phyloP scores from a whole-genome alignment of 2,797 vertebrate species.

The Tympanoctomys barrerae region DNA sequence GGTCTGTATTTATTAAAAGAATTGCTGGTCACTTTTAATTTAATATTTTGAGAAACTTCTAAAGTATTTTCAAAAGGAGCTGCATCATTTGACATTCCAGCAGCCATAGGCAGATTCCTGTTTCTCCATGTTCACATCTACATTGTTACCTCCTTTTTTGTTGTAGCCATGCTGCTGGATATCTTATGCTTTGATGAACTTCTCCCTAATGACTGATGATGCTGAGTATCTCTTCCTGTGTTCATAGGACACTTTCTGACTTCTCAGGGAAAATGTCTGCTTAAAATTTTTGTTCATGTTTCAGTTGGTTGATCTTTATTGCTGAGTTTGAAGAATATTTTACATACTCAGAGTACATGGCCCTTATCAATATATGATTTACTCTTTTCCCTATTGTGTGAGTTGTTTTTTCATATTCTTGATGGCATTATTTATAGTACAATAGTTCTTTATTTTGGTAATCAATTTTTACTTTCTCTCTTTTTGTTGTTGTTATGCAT shows the following conservation, averaged over 20 bases:
- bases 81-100: not conserved
- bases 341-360: not conserved
- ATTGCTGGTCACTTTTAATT: not conserved
- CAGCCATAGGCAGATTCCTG: too few relatives aligned
- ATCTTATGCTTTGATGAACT: not conserved
- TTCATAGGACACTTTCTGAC: not conserved
- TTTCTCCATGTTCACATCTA: not conserved
- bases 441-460: conserved; percentile 7
- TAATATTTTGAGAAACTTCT: not conserved
- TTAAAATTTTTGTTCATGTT: not conserved
- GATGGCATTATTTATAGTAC: not conserved
- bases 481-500: not conserved
- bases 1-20: not conserved
- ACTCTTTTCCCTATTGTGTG: not conserved
- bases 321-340: not conserved
- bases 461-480: not conserved
- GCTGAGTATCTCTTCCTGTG: not conserved
- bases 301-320: not conserved
- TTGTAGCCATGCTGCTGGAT: not conserved
- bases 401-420: not conserved
- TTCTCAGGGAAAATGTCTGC: not conserved
- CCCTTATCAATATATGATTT: not conserved
- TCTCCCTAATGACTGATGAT: not conserved
- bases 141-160: not conserved
- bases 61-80: not conserved